Base-by-base conservation (phyloP, 35 echinoderm and acorn worm genomes). In the Apostichopus japonicus region DNA sequence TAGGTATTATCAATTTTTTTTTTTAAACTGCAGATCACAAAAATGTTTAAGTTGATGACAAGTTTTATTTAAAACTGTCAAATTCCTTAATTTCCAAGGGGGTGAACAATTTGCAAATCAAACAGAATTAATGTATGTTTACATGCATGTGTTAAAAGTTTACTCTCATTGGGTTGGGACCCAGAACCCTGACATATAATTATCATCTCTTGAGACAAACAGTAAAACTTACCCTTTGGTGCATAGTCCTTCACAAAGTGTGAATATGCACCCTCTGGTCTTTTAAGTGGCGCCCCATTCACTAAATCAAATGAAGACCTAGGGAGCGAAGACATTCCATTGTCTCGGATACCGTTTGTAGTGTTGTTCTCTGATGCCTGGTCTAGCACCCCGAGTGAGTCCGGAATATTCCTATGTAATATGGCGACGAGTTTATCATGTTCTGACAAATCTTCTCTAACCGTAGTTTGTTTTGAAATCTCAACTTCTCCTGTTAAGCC, bases 161-260 rank as follows among this genome's bases (percentile, higher is more conserved):
- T 4, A 44, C 33, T 44, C 33, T 44, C 33, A 44, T 44, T 4
- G 33, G 33, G 33, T 44, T 44, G 33, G 33, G 2, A 44, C 33
- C 33, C 33, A 44, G 33, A 44, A 44, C 33, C 33, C 3, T 0
- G 33, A 44, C 33, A 44, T 4, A 4, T 44, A 4, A 44, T 44
- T 44, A 44, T 44, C 0, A 44, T 44, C 33, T 44, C 33, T 44
- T 44, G 33, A 44, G 33, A 44, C 0, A 44, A 44, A 44, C 33
- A 44, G 2, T 44, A 44, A 44, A 53, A 80, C 78, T 52, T 23
- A 84, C 81, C 81, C 53, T 84, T 84, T 19, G 81, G 81, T 84
- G 54, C 54, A 57, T 84, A 84, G 1, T 84, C 81, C 14, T 84
- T 84, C 51, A 84, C 21, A 58, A 84, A 84, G 55, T 84, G 81